Evolutionary conservation across 2,113 vertebrate genomes (phyloP).

Genomic region (Hiodon alosoides): DNA sequence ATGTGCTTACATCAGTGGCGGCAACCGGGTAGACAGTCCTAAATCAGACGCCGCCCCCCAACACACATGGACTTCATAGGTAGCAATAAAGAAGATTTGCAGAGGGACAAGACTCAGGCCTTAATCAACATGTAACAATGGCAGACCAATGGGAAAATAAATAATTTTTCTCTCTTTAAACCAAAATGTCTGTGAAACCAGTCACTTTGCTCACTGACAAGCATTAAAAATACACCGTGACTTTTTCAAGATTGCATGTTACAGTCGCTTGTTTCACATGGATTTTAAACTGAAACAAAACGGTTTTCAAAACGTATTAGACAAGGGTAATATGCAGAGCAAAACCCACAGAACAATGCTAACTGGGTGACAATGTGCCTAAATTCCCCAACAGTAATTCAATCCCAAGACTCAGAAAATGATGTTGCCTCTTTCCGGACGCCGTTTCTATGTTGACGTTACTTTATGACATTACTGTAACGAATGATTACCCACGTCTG

Average conservation of each 20-base stretch:
- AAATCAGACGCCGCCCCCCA: not conserved
- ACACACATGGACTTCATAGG: not conserved
- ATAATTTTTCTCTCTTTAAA: no score
- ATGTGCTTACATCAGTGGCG: not conserved
- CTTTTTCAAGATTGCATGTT: constrained; percentile 3
- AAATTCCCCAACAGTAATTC: not conserved
- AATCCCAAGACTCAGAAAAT: not conserved
- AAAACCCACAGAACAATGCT: no score
- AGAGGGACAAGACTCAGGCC: not conserved
- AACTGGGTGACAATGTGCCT: not conserved
- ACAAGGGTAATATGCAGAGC: not conserved
- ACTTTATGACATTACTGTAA: not conserved
- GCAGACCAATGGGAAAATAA: not conserved
- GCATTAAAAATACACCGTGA: not conserved
- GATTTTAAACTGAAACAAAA: not conserved
- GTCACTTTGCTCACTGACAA: not conserved
- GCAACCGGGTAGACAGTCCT: not conserved
- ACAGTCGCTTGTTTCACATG: not conserved
- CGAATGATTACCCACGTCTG: not conserved
- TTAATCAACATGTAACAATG: not conserved
- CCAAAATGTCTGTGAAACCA: not conserved
- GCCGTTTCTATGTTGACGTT: not conserved
- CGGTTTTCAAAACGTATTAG: not conserved
- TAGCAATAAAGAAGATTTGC: not conserved
- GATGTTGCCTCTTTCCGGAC: not conserved